Percentiles rank a stretch among this genome's conserved stretches.
Evolutionary conservation across 2,888 invertebrate species (phyloP).

Genomic region (Agapostemon virescens): DNA sequence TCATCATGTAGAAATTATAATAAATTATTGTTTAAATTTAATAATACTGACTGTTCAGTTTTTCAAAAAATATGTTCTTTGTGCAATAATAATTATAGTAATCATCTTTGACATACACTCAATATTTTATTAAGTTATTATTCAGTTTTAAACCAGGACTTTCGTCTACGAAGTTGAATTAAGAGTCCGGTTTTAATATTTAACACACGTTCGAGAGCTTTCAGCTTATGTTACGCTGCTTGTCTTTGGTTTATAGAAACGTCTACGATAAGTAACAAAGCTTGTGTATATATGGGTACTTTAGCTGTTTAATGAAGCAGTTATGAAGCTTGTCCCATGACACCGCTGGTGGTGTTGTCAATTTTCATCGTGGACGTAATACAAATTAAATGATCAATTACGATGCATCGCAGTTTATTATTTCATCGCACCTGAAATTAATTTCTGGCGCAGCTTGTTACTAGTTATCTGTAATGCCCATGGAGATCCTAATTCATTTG

Average conservation of each 20-base stretch:
- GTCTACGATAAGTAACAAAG: background rate
- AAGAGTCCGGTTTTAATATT: background rate
- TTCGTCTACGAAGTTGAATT: background rate
- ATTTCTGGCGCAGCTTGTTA: background rate
- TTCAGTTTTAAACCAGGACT: background rate
- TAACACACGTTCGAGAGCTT: background rate
- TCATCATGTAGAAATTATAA: too few species aligned
- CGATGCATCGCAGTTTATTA: background rate
- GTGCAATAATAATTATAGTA: background rate
- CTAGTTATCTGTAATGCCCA: background rate
- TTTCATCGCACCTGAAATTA: background rate
- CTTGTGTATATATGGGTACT: background rate
- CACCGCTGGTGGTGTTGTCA: background rate
- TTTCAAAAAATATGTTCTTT: background rate
- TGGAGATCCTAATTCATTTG: background rate
- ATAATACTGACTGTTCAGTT: too few species aligned
- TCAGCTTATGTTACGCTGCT: background rate
- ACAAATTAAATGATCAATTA: slow-evolving; percentile 5
- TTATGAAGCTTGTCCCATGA: background rate
- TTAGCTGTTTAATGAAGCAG: background rate
- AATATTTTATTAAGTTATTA: background rate
- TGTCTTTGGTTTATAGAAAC: background rate
- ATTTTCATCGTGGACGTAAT: background rate
- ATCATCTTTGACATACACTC: background rate
- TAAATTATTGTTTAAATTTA: too few species aligned